Conservation (phyloP, 1,140 invertebrate genomes). For the Drosophila nebulosa region DNA sequence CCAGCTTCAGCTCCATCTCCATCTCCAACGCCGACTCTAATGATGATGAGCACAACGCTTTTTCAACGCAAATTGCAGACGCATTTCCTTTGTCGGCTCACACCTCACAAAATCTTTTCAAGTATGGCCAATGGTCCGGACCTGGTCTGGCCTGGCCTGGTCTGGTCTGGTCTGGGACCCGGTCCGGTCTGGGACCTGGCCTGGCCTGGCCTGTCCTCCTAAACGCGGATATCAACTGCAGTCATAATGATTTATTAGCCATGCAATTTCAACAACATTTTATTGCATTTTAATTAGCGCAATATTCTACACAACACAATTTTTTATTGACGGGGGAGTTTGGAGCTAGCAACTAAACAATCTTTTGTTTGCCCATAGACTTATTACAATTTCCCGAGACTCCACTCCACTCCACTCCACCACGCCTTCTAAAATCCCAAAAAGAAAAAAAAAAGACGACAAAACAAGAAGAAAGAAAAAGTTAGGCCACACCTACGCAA, state of each 20-base stretch:
- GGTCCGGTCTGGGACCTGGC: background rate
- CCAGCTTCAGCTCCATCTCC: background rate
- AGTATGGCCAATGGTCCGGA: background rate
- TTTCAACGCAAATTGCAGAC: slow-evolving; percentile 72
- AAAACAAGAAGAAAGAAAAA: background rate
- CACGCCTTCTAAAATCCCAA: background rate
- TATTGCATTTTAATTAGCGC: slow-evolving; percentile 79
- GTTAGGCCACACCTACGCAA: slow-evolving; percentile 44
- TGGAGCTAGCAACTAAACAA: background rate
- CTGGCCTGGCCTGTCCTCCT: background rate
- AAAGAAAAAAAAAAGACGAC: background rate
- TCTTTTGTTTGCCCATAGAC: background rate
- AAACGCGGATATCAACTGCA: slow-evolving; percentile 20
- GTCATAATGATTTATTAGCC: slow-evolving; percentile 72
- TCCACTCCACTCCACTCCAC: background rate
- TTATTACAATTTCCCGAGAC: background rate
- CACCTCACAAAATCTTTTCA: slow-evolving; percentile 63
- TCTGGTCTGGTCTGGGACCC: background rate
- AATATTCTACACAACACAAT: slow-evolving; percentile 48
- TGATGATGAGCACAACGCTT: slow-evolving; percentile 76
- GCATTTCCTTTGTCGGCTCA: slow-evolving; percentile 77
- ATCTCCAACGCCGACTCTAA: slow-evolving; percentile 44
- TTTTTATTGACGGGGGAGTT: slow-evolving; percentile 9
- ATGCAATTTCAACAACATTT: slow-evolving; percentile 66
- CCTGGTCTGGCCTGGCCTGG: background rate